Conservation (phyloP, 2,113 vertebrate genomes). For the Panthera uncia region DNA sequence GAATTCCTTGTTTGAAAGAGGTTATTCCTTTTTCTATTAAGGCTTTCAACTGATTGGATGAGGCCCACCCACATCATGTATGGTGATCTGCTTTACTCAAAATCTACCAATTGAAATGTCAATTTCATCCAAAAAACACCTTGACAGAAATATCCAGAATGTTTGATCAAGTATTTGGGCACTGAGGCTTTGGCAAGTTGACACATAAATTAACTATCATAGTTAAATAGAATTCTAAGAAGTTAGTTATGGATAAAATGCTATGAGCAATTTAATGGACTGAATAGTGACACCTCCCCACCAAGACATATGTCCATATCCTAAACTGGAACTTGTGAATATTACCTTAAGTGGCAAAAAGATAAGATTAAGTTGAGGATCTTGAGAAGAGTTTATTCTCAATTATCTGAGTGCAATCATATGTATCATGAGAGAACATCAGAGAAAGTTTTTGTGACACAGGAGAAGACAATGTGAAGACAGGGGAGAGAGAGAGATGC, state of each 20-base stretch:
- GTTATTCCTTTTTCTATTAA: neutral
- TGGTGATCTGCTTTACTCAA: constrained; percentile 14
- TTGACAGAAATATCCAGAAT: neutral
- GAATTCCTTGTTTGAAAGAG: neutral
- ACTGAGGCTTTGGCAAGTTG: neutral
- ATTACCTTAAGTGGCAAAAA: constrained; percentile 30
- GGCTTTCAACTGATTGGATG: neutral
- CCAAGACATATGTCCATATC: neutral
- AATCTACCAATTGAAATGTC: constrained; percentile 19
- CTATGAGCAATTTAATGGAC: neutral
- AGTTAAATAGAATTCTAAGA: neutral
- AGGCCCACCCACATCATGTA: neutral
- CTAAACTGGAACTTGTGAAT: neutral
- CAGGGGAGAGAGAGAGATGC: neutral
- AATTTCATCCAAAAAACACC: neutral
- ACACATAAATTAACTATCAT: neutral
- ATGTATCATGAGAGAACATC: neutral
- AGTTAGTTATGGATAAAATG: constrained; percentile 29
- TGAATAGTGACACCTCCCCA: neutral
- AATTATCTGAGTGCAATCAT: neutral
- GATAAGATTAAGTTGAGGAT: neutral
- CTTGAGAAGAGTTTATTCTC: neutral
- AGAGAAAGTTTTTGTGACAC: neutral
- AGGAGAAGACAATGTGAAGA: neutral
- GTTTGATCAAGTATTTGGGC: neutral